Base-by-base conservation (phyloP, 1,140 invertebrate genomes). In the Bursaphelenchus mucronatus region DNA sequence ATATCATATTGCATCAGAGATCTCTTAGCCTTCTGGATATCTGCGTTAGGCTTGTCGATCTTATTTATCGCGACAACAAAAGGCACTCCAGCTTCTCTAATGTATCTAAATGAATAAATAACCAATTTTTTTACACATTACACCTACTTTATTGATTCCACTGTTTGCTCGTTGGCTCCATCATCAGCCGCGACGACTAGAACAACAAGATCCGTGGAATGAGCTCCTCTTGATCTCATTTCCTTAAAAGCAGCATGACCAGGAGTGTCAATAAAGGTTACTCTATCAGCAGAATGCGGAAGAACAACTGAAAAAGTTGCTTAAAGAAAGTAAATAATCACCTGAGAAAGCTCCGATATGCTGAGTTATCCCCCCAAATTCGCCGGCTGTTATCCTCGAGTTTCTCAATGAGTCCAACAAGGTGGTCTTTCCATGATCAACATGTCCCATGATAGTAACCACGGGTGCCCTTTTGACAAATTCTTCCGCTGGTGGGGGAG, bases 351-450 rank as follows among this genome's bases (percentile, higher is more conserved):
- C 96, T 67, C 95, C 96, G 81, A 99, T 97, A 82, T 98, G 94
- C 82, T 99, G 96, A 0, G 96, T 99, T 50, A 99, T 99, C 15
- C 96, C 96, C n/a, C 96, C 96, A 84, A 94, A 95, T 85, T 99
- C 96, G 45, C 87, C 85, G 17, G 88, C 86, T 0, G 93, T 94
- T 46, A 98, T 88, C 64, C 88, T 86, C 0, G 92, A 88, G 59
- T 93, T 87, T 61, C 95, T 83, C 17, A 99, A 82, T 0, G 89
- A 85, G 84, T 99, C 96, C 8, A 99, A 82, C 4, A 99, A 84
- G 4, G 95, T 97, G 5, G 96, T 98, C 87, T 98, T 98, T 1
- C 94, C 94, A 85, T 98, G 95, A 86, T 98, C 95, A 2, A 98
- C 93, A 84, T 99, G 95, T 0, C 95, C 95, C 94, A 99, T 97